These are phyloP conservation scores for Neosilurus hyrtlii DNA, from an alignment of 2,797 vertebrate genomes.

Conservation along the genomic window DNA sequence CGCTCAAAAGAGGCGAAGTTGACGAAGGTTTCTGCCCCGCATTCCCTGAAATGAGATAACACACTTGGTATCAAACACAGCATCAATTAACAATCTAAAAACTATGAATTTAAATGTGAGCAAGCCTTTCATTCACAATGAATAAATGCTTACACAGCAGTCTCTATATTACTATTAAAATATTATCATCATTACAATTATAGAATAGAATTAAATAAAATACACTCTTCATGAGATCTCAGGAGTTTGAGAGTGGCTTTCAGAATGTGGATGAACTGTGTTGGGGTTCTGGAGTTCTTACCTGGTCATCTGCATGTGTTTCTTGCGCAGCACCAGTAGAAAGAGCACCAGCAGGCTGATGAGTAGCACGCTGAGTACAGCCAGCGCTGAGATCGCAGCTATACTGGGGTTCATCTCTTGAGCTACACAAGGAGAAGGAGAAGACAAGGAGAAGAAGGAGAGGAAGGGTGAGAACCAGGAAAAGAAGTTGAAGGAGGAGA, in stretches of 20 bases:
- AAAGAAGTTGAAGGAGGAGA: not conserved
- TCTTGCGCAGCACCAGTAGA: conserved; percentile 86
- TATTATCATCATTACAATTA: not conserved
- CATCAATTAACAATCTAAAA: not conserved
- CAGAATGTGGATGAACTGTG: not conserved
- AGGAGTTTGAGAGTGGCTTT: not conserved
- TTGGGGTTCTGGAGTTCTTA: conserved; percentile 50
- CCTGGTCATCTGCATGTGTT: conserved; percentile 92
- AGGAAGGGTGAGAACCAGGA: not conserved
- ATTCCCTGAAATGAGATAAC: conserved; percentile 76
- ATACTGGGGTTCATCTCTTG: conserved; percentile 91
- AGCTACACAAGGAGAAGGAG: conserved; percentile 65
- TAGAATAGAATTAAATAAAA: not conserved
- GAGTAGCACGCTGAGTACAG: conserved; percentile 87
- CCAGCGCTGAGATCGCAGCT: conserved; percentile 87
- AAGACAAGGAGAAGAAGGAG: not conserved
- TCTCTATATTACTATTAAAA: not conserved
- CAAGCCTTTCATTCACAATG: not conserved
- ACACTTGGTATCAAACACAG: not conserved
- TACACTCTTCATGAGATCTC: not conserved
- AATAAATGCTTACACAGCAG: not conserved
- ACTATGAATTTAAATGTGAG: not conserved
- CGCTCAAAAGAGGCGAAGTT: conserved; percentile 94
- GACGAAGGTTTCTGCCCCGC: conserved; percentile 91
- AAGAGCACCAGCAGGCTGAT: conserved; percentile 85